These are phyloP conservation scores for Cosmorhoe ocellata DNA, from an alignment of 2,888 invertebrate species.

Conservation along the genomic window DNA sequence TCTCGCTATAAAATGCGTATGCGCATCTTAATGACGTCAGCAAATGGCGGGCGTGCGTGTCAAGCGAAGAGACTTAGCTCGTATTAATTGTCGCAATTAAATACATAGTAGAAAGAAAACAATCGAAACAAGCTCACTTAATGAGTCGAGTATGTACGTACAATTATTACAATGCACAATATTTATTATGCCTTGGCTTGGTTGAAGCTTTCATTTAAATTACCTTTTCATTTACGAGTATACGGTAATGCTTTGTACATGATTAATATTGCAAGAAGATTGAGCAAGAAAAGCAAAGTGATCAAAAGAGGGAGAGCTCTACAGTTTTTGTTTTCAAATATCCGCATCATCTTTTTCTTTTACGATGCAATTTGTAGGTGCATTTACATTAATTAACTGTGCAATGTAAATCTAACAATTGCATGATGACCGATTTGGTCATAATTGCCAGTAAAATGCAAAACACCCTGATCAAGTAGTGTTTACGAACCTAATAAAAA, in stretches of 20 bases:
- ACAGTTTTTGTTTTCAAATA: not conserved
- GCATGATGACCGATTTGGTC: slow-evolving; percentile 16
- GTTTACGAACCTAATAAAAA: too few species aligned
- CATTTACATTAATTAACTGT: slow-evolving; percentile 7
- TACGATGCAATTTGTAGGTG: slow-evolving; percentile 6
- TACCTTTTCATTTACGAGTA: slow-evolving; percentile 35
- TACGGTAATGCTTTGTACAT: slow-evolving; percentile 24
- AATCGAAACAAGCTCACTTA: slow-evolving; percentile 64
- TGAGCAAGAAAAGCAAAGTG: slow-evolving; percentile 13
- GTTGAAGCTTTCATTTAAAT: slow-evolving; percentile 50
- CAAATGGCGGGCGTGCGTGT: slow-evolving; percentile 46
- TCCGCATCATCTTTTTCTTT: slow-evolving; percentile 2
- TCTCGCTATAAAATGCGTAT: slow-evolving; percentile 62
- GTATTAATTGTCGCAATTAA: slow-evolving; percentile 77
- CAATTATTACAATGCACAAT: slow-evolving; percentile 62
- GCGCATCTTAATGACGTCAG: slow-evolving; percentile 70
- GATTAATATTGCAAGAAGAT: slow-evolving; percentile 6
- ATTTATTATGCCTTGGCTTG: slow-evolving; percentile 45
- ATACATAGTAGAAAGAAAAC: slow-evolving; percentile 73
- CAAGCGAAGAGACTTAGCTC: slow-evolving; percentile 63
- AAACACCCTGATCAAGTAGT: slow-evolving; percentile 14
- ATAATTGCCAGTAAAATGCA: slow-evolving; percentile 15
- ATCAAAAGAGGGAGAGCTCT: not conserved
- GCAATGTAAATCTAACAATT: slow-evolving; percentile 4
- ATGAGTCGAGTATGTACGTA: slow-evolving; percentile 61